Percentiles rank a stretch among this genome's conserved stretches.
Evolutionary conservation across 2,888 invertebrate genomes (phyloP).

Genomic region (Helleia helle): DNA sequence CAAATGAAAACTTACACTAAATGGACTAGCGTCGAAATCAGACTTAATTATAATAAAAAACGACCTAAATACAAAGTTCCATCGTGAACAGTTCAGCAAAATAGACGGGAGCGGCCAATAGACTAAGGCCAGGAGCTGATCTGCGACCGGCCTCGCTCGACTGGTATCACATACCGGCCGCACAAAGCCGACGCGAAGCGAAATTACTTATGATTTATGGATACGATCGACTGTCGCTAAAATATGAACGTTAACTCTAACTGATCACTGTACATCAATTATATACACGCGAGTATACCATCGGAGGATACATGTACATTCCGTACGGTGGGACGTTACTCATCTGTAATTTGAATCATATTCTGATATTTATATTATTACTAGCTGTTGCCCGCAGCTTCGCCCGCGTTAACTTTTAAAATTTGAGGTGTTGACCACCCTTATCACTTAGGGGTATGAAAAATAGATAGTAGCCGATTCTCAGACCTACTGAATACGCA

Average conservation of each 20-base stretch:
- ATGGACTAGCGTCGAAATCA: conserved; percentile 53
- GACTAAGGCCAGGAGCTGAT: neutral
- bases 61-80: conserved; percentile 9
- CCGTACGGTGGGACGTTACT: too few relatives aligned
- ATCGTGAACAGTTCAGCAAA: conserved; percentile 12
- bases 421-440: too few relatives aligned
- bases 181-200: too few relatives aligned
- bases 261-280: conserved; percentile 5
- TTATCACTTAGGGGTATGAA: too few relatives aligned
- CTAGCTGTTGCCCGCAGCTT: too few relatives aligned
- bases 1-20: conserved; percentile 26
- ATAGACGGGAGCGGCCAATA: conserved; percentile 11
- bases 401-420: too few relatives aligned
- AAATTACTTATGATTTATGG: conserved; percentile 1
- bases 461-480: too few relatives aligned
- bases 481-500: too few relatives aligned
- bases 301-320: neutral
- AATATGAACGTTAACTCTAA: neutral
- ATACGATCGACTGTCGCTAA: neutral
- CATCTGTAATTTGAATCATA: too few relatives aligned
- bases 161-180: too few relatives aligned
- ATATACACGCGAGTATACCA: conserved; percentile 7
- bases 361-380: too few relatives aligned
- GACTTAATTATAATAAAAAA: conserved; percentile 38
- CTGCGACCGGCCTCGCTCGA: too few relatives aligned